A percentile compares a stretch with the other conserved stretches of the same genome.
Conservation (phyloP, 1,140 invertebrate species). For the Episyrphus balteatus region DNA sequence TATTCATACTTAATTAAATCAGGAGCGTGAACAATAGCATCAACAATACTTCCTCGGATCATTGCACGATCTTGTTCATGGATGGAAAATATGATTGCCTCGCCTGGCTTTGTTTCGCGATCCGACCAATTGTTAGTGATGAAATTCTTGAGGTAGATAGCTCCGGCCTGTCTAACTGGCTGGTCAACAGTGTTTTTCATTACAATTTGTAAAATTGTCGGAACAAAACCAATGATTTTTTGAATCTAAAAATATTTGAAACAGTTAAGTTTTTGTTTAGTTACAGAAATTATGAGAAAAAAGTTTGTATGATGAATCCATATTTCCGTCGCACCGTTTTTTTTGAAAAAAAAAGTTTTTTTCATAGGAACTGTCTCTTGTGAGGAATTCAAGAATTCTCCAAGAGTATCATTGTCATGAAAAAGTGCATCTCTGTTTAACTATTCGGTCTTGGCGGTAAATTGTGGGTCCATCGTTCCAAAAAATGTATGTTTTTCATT, state of each 20-base stretch:
- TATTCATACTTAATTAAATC: slow-evolving; percentile 63
- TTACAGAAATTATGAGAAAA: not conserved
- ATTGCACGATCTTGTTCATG: slow-evolving; percentile 93
- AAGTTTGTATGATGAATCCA: not conserved
- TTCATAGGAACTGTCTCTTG: too few relatives aligned
- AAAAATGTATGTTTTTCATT: too few relatives aligned
- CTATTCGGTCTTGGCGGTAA: too few relatives aligned
- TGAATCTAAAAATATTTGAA: slow-evolving; percentile 58
- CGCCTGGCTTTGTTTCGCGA: slow-evolving; percentile 64
- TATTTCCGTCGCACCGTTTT: not conserved
- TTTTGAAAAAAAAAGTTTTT: not conserved
- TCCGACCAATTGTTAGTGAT: slow-evolving; percentile 82
- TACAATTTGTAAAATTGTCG: slow-evolving; percentile 83
- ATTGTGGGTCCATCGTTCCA: too few relatives aligned
- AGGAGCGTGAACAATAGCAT: slow-evolving; percentile 86
- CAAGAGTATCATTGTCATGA: too few relatives aligned
- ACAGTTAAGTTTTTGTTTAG: not conserved
- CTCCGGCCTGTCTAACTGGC: slow-evolving; percentile 89
- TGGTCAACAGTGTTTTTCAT: slow-evolving; percentile 82
- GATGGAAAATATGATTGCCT: slow-evolving; percentile 70
- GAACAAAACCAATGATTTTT: slow-evolving; percentile 93
- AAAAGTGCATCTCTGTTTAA: too few relatives aligned
- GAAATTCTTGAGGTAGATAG: slow-evolving; percentile 95
- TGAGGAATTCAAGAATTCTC: too few relatives aligned
- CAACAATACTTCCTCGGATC: slow-evolving; percentile 86